These are phyloP conservation scores for Clarias platycephalus DNA, from an alignment of 2,797 vertebrate species.

Conservation along the genomic window DNA sequence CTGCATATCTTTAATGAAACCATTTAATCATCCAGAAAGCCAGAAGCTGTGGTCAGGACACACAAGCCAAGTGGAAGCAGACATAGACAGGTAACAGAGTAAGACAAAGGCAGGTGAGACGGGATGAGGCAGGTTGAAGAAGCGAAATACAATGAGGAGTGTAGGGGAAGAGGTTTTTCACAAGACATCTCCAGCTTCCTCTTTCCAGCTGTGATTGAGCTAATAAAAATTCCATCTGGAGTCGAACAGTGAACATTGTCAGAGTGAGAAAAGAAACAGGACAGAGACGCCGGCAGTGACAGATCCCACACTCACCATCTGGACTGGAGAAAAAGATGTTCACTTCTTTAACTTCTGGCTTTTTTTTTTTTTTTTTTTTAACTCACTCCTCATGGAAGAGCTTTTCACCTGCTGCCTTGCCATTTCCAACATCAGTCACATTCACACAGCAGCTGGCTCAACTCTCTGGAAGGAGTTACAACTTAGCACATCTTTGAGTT, in stretches of 20 bases:
- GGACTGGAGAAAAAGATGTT: conserved; percentile 31
- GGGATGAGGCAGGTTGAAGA: neutral
- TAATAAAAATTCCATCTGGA: conserved; percentile 8
- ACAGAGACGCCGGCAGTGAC: conserved; percentile 42
- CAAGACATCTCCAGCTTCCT: neutral
- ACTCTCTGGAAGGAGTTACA: neutral
- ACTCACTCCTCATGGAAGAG: neutral
- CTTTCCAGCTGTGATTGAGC: conserved; percentile 11
- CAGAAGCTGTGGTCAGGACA: neutral
- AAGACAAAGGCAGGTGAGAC: neutral
- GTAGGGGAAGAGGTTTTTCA: conserved; percentile 1
- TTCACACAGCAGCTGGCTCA: neutral
- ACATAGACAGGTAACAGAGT: neutral
- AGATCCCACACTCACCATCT: conserved; percentile 54
- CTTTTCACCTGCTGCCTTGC: conserved; percentile 4
- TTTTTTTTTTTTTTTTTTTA: no score
- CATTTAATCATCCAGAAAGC: conserved; percentile 27
- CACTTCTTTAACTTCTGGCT: neutral
- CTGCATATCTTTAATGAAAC: conserved; percentile 51
- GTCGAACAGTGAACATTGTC: neutral
- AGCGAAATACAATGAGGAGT: neutral
- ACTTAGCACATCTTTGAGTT: neutral
- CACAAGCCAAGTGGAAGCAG: neutral
- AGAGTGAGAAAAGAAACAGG: conserved; percentile 11
- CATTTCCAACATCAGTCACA: neutral